These are phyloP conservation scores for Monoplex corrugatus DNA, from an alignment of 2,888 invertebrate species.

Conservation along the genomic window DNA sequence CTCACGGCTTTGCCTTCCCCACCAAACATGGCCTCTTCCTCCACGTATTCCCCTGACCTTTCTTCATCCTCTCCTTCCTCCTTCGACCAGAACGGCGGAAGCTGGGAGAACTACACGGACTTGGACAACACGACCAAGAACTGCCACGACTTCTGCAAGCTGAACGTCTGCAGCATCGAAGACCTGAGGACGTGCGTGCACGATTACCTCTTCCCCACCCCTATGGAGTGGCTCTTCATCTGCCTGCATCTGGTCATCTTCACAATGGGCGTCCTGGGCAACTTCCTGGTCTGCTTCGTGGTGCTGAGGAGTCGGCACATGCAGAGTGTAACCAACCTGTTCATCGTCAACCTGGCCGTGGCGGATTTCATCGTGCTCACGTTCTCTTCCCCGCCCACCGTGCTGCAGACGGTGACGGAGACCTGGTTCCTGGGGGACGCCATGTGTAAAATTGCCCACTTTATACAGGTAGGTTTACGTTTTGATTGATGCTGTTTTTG, in stretches of 20 bases:
- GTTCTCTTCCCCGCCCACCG: conserved; percentile 93
- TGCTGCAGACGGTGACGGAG: conserved; percentile 94
- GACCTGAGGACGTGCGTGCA: conserved; percentile 56
- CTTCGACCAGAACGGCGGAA: not conserved
- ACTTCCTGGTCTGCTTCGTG: conserved; percentile 93
- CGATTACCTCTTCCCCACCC: conserved; percentile 70
- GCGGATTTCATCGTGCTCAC: conserved; percentile 93
- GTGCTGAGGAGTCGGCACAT: conserved; percentile 93
- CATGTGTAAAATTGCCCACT: conserved; percentile 93
- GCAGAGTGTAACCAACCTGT: conserved; percentile 96
- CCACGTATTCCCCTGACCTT: not conserved
- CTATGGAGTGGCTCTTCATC: conserved; percentile 90
- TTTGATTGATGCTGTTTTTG: not conserved
- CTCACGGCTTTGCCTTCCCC: not conserved
- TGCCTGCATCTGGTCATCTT: conserved; percentile 90
- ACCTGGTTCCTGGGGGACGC: conserved; percentile 93
- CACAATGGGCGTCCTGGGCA: conserved; percentile 91
- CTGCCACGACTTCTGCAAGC: conserved; percentile 49
- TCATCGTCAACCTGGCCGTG: conserved; percentile 94
- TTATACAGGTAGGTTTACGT: conserved; percentile 92
- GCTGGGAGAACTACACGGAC: not conserved
- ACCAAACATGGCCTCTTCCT: too few species aligned
- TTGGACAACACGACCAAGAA: conserved; percentile 37
- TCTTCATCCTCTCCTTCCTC: not conserved
- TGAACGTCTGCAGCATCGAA: conserved; percentile 49